Evolutionary conservation across 2,888 invertebrate genomes (phyloP), one percentile per base, ranked within the genome.

Genomic region (Allygus modestus): DNA sequence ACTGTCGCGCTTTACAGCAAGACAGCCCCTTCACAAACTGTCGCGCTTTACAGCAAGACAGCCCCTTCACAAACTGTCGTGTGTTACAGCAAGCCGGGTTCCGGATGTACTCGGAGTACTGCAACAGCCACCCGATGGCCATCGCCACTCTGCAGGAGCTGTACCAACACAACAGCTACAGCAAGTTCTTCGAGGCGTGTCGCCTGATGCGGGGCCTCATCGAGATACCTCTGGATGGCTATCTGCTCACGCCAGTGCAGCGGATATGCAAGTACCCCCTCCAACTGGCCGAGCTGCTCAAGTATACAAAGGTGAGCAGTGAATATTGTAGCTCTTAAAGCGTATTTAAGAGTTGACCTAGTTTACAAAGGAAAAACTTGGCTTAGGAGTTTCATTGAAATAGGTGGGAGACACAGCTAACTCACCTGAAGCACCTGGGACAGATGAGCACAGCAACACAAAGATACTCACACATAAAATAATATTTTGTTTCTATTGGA

Each of bases 181-280:
- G 92, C 87, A 94, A 94, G 89, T 96, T 96, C 90, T 95, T 96
- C 90, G 96, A 94, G 91, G 96, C 96, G 5, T 97, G 97, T 89
- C 93, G 97, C 41, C 91, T 96, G 85, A 93, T 96, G 89, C 94
- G 96, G 87, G 95, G 96, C 86, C 93, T 97, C 89, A 96, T 96
- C 82, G 96, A 96, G 89, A 94, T 97, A 65, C 95, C 96, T 15
- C 91, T 97, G 69, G 96, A 97, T 88, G 97, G 97, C 41, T 97
- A 97, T 91, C 91, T 97, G 75, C 91, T 97, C 79, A 96, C 96
- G 15, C 97, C 97, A 0, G 96, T 97, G 83, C 97, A 97, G 90
- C 94, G 96, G 90, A 97, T 97, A 88, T 97, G 97, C 91, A 96
- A 97, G 89, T 97, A 97, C 90, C 97, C 97, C 15, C 92, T 97